phyloP scores from a whole-genome alignment of 2,113 vertebrate species.

The Benitochromis conjunctus region DNA sequence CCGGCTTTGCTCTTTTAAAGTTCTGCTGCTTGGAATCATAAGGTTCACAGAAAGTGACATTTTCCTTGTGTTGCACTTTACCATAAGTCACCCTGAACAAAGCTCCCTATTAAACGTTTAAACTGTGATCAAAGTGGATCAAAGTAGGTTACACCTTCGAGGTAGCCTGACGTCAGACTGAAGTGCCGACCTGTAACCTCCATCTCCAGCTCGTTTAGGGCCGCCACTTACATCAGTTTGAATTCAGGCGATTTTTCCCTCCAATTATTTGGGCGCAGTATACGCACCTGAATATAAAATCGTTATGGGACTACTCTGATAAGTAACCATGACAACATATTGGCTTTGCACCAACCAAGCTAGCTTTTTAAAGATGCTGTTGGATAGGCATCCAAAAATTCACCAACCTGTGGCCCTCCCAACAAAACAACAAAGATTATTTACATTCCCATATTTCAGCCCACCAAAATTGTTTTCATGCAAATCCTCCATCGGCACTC shows the following conservation, averaged over 20 bases:
- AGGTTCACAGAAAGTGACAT: not conserved
- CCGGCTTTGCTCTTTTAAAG: not conserved
- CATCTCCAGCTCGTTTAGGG: not conserved
- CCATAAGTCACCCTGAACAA: not conserved
- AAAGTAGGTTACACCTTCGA: not conserved
- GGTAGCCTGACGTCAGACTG: not conserved
- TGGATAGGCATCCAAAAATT: not conserved
- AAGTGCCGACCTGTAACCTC: rapidly evolving
- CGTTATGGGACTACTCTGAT: not conserved
- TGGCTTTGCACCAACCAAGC: rapidly evolving
- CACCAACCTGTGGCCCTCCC: not conserved
- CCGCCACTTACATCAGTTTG: not conserved
- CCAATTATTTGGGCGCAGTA: not conserved
- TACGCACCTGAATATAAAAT: not conserved
- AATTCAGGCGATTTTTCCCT: not conserved
- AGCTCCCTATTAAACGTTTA: not conserved
- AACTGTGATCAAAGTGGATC: not conserved
- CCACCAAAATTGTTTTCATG: not conserved
- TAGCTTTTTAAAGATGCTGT: not conserved
- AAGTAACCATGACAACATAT: not conserved
- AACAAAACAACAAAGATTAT: not conserved
- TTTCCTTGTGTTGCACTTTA: not conserved
- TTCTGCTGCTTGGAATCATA: not conserved
- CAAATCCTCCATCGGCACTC: not conserved
- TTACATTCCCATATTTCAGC: not conserved